A percentile compares a stretch with the other conserved stretches of the same genome.
These are phyloP conservation scores for Cyprinus carpio DNA, from an alignment of 2,113 vertebrate genomes.

Conservation along the genomic window DNA sequence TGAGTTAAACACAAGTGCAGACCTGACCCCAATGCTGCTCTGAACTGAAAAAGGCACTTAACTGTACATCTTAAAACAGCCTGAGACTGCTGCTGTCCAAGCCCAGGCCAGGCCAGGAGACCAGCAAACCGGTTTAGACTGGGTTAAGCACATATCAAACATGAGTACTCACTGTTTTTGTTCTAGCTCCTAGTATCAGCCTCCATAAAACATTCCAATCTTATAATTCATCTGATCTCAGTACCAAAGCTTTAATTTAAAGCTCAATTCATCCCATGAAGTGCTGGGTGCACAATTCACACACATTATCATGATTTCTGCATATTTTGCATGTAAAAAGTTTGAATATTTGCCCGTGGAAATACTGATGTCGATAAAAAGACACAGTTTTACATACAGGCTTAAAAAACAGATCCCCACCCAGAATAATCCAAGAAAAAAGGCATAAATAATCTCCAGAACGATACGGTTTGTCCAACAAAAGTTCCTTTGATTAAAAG, in stretches of 20 bases:
- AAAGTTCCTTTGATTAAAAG: conserved; percentile 20
- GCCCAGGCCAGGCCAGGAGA: background rate
- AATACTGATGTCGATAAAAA: conserved; percentile 17
- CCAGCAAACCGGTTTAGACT: background rate
- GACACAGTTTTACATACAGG: conserved; percentile 3
- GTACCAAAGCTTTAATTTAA: conserved; percentile 33
- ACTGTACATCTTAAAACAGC: conserved; percentile 7
- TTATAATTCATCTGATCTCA: conserved; percentile 3
- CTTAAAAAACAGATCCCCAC: conserved; percentile 18
- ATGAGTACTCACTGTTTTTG: background rate
- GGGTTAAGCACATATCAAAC: background rate
- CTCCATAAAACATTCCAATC: conserved; percentile 8
- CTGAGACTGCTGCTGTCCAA: conserved; percentile 5
- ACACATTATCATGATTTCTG: background rate
- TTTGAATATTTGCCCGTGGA: background rate
- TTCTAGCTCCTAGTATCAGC: background rate
- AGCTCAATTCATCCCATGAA: conserved; percentile 10
- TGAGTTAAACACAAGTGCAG: conserved; percentile 18
- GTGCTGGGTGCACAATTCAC: conserved; percentile 27
- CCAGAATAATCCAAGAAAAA: conserved; percentile 33
- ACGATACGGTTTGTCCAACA: background rate
- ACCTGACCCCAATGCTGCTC: background rate
- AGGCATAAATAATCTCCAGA: conserved; percentile 52
- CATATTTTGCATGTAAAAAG: conserved; percentile 18
- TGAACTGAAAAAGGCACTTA: conserved; percentile 32